Conservation (phyloP, 1,140 invertebrate species). For the Pantala flavescens region DNA sequence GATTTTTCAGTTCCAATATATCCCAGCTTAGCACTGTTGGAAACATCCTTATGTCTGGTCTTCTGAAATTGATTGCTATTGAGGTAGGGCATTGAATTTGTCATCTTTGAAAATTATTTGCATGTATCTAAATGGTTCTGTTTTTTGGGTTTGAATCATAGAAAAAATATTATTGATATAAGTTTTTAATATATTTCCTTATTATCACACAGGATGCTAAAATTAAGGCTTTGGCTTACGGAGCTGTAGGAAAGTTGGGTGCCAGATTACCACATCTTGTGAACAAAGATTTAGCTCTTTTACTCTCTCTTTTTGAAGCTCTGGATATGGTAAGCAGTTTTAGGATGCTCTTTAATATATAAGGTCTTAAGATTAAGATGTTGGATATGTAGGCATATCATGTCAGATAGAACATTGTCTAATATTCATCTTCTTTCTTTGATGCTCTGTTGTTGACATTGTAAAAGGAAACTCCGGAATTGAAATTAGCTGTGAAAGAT, state of each 20-base stretch:
- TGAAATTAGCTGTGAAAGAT: not conserved
- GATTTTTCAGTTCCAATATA: slow-evolving; percentile 44
- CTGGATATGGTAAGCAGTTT: slow-evolving; percentile 29
- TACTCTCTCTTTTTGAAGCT: slow-evolving; percentile 55
- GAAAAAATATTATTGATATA: not conserved
- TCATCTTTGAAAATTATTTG: slow-evolving; percentile 1
- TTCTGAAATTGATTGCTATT: slow-evolving; percentile 55
- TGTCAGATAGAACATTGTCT: too few relatives aligned
- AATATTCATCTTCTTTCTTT: too few relatives aligned
- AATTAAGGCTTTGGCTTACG: slow-evolving; percentile 61
- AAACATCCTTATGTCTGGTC: slow-evolving; percentile 53
- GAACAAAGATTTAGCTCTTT: slow-evolving; percentile 51
- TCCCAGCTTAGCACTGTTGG: slow-evolving; percentile 48
- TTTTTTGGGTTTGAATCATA: not conserved
- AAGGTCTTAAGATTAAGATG: too few relatives aligned
- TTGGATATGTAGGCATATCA: too few relatives aligned
- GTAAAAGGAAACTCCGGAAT: not conserved
- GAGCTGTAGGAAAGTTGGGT: slow-evolving; percentile 61
- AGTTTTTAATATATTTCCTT: not conserved
- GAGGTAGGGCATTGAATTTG: slow-evolving; percentile 38
- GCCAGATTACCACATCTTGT: slow-evolving; percentile 55
- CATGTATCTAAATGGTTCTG: not conserved
- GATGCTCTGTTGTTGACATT: not conserved
- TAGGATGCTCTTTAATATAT: too few relatives aligned
- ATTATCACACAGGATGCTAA: slow-evolving; percentile 31